These are phyloP conservation scores for Cnemophilus loriae DNA, from an alignment of 2,113 vertebrate species.

Conservation along the genomic window DNA sequence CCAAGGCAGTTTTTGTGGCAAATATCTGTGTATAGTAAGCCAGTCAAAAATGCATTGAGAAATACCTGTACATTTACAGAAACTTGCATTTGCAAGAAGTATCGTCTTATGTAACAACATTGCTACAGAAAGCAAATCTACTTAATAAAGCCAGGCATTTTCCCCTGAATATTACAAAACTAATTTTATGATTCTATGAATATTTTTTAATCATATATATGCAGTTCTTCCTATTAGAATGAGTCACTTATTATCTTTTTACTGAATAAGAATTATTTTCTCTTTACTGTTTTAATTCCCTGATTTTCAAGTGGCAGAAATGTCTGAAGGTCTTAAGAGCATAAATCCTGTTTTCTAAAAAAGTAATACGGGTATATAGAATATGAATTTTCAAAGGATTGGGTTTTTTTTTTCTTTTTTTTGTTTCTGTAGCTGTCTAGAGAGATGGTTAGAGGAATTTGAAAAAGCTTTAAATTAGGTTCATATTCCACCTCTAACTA, in stretches of 20 bases:
- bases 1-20: neutral
- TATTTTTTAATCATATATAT: neutral
- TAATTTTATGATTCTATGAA: neutral
- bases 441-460: neutral
- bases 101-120: fast-evolving
- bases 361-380: neutral
- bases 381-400: neutral
- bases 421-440: neutral
- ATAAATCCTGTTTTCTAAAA: neutral
- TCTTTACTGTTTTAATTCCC: neutral
- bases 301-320: neutral
- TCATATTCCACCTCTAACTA: neutral
- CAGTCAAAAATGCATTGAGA: neutral
- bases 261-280: neutral
- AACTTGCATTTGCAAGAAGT: neutral
- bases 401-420: neutral
- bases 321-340: neutral
- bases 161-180: neutral
- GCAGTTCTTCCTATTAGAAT: neutral
- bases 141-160: neutral
- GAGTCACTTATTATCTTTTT: neutral
- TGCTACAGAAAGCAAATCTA: neutral
- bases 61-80: neutral
- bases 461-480: neutral
- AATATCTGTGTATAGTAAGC: neutral